Evolutionary conservation across 2,888 invertebrate genomes (phyloP).

Genomic region (Epinotia nisella): DNA sequence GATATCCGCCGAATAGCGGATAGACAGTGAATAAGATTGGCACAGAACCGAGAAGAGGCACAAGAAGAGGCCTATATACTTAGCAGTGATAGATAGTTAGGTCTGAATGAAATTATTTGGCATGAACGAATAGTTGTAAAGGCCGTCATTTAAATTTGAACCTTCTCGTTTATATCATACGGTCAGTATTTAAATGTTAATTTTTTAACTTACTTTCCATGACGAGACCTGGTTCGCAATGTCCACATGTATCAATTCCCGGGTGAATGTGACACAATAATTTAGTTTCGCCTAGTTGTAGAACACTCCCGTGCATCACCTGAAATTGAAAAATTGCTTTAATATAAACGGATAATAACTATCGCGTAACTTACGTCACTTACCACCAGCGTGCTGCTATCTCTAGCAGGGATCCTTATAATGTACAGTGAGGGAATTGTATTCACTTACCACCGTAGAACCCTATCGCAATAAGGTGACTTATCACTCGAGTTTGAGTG

Average conservation of each 20-base stretch:
- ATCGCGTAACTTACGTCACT: no score
- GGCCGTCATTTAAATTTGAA: background rate
- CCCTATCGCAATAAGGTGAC: no score
- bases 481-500: no score
- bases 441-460: no score
- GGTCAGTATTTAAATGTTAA: background rate
- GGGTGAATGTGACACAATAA: conserved; percentile 94
- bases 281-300: conserved; percentile 89
- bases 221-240: conserved; percentile 96
- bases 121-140: no score
- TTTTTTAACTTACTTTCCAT: conserved; percentile 69
- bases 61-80: no score
- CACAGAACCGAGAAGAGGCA: no score
- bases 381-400: no score
- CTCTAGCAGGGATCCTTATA: no score
- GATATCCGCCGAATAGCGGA: no score
- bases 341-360: background rate
- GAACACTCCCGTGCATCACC: conserved; percentile 87
- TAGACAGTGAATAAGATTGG: no score
- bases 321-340: conserved; percentile 49
- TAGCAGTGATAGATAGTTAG: background rate
- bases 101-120: background rate
- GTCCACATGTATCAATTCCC: conserved; percentile 94
- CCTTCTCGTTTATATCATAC: background rate
- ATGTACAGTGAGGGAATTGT: no score